Evolutionary conservation across 1,140 invertebrate genomes (phyloP).

Genomic region (Musca domestica): DNA sequence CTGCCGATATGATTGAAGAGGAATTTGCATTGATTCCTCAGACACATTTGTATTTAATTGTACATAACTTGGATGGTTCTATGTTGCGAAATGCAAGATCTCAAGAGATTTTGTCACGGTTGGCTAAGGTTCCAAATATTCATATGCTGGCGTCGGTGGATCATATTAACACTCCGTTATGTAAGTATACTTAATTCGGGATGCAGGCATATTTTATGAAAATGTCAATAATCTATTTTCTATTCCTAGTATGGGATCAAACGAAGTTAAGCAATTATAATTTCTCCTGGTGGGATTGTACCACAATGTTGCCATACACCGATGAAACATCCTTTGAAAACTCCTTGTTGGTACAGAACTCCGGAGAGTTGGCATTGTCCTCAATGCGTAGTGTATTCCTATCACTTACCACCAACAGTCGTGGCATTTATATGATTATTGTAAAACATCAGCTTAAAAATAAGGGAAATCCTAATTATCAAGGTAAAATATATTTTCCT

Average conservation of each 20-base stretch:
- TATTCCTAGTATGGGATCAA: constrained; percentile 83
- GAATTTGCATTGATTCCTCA: constrained; percentile 59
- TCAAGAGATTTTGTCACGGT: constrained; percentile 71
- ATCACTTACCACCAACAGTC: constrained; percentile 84
- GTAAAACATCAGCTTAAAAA: constrained; percentile 77
- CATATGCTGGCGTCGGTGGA: constrained; percentile 84
- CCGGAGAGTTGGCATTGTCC: constrained; percentile 75
- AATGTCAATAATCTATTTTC: not conserved
- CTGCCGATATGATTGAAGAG: constrained; percentile 68
- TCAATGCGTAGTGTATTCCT: constrained; percentile 85
- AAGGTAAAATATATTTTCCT: constrained; percentile 59
- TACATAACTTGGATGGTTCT: constrained; percentile 87
- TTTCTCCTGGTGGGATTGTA: constrained; percentile 87
- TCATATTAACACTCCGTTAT: constrained; percentile 86
- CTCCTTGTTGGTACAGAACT: constrained; percentile 77
- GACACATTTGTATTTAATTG: constrained; percentile 73
- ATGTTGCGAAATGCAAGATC: constrained; percentile 73
- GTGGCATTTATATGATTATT: constrained; percentile 80
- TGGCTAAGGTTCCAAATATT: constrained; percentile 73
- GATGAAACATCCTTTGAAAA: constrained; percentile 88
- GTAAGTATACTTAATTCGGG: constrained; percentile 70
- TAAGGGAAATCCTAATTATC: constrained; percentile 67
- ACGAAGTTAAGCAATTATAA: constrained; percentile 77
- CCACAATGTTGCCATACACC: constrained; percentile 77
- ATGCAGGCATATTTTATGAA: no score